Conservation (phyloP, 2,797 vertebrate genomes). For the Rhynchotus rufescens region DNA sequence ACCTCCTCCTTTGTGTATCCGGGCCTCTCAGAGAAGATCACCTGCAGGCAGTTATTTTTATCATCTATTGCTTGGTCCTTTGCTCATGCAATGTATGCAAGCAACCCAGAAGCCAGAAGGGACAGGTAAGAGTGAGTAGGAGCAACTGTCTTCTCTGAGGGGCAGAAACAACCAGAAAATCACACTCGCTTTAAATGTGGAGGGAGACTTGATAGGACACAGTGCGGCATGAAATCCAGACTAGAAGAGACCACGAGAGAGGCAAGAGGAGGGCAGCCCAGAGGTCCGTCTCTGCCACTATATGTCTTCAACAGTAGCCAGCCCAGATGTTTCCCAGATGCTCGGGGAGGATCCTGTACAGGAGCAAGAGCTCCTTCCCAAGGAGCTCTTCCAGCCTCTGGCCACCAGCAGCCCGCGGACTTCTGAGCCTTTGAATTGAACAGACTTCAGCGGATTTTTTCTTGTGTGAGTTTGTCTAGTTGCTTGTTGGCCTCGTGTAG, state of each 20-base stretch:
- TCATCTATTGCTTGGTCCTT: constrained; percentile 45
- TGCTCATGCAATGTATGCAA: constrained; percentile 19
- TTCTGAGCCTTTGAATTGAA: not conserved
- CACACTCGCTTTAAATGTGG: not conserved
- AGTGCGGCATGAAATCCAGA: not conserved
- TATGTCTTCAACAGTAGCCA: not conserved
- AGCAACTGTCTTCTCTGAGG: not conserved
- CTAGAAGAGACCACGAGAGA: not conserved
- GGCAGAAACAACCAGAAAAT: not conserved
- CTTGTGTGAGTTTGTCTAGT: not conserved
- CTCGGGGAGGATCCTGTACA: not conserved
- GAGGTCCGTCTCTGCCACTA: not conserved
- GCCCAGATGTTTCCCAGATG: not conserved
- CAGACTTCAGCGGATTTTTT: not conserved
- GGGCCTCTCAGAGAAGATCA: constrained; percentile 19
- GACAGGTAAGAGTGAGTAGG: not conserved
- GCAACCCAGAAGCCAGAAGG: not conserved
- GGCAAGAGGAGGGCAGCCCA: not conserved
- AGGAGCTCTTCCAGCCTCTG: not conserved
- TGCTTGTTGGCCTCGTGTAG: not conserved
- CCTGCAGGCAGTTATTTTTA: constrained; percentile 39
- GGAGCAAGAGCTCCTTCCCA: not conserved
- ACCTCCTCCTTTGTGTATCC: constrained; percentile 30
- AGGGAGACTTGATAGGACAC: not conserved
- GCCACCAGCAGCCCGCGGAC: not conserved